Percentiles rank a stretch among this genome's conserved stretches.
These are phyloP conservation scores for Enchytraeus crypticus DNA, from an alignment of 2,888 invertebrate species.

Conservation along the genomic window DNA sequence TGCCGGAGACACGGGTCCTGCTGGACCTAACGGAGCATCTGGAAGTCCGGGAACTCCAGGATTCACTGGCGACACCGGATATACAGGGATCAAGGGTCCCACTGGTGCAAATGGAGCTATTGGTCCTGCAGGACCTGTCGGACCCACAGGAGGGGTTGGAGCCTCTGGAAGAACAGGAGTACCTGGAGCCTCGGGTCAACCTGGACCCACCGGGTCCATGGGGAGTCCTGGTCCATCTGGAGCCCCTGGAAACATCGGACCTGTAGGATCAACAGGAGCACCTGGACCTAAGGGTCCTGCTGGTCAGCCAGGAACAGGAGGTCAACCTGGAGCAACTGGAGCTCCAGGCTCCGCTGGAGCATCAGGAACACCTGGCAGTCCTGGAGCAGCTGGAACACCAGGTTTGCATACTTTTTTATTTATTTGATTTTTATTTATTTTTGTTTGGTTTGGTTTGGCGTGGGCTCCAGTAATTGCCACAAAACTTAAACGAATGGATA, in stretches of 20 bases:
- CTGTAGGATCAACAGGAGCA: neutral
- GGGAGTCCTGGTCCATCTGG: constrained; percentile 15
- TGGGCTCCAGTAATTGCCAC: too few relatives aligned
- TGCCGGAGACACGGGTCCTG: neutral
- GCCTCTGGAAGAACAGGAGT: neutral
- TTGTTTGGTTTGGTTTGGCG: too few relatives aligned
- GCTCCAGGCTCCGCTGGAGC: constrained; percentile 18
- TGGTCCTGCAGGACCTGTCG: constrained; percentile 13
- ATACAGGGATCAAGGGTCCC: constrained; percentile 2
- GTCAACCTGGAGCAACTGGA: constrained; percentile 26
- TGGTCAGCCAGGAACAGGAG: constrained; percentile 7
- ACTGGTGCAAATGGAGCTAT: constrained; percentile 3
- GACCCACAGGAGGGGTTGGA: too few relatives aligned
- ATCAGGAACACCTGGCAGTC: constrained; percentile 32
- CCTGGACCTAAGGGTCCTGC: constrained; percentile 1
- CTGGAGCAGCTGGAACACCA: constrained; percentile 21
- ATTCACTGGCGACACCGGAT: neutral
- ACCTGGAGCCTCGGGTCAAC: constrained; percentile 8
- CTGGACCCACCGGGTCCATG: constrained; percentile 14
- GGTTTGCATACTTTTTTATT: too few relatives aligned
- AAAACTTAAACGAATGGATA: too few relatives aligned
- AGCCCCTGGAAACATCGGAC: neutral
- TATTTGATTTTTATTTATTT: too few relatives aligned
- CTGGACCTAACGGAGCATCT: neutral
- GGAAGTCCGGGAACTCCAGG: constrained; percentile 3